Base-by-base conservation (phyloP, 2,797 vertebrate genomes). In the Notolabrus celidotus region DNA sequence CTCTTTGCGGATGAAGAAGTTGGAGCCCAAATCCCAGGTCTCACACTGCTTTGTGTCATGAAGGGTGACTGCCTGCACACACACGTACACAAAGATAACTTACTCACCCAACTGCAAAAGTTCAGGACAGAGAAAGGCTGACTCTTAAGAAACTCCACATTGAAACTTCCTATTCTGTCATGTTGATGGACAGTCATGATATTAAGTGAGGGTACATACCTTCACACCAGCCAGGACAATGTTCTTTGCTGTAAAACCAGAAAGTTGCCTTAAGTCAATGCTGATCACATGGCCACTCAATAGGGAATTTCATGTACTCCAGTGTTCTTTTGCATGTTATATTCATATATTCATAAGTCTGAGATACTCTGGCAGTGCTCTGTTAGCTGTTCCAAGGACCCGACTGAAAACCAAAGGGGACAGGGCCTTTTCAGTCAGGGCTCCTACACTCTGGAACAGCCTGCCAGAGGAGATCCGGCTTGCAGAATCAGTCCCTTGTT, bases 151-250 rank as follows among this genome's bases (percentile, higher is more conserved):
- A 12, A 61, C 19, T 46, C 31, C 11, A 53, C 3, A 51, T 27
- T 10, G 25, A 63, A 62, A 63, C 50, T 19, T 43, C 14, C 22
- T 72, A 42, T 12, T 15, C 7, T 16, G 7, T 27, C 12, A 50
- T 5, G 1, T 7, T 23, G 15, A 7, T 42, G 2, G 4, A 36
- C 14, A 14, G 51, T 33, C 3, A 63, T 14, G 17, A 29, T n/a
- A 54, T 63, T 29, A n/a, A 53, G 1, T 15, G 6, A 76, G 11
- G 29, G 27, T 29, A 34, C 92, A 49, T 95, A 98, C 97, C 96
- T 99, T 99, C 63, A 99, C 94, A 61, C 98, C 98, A 17, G 97
- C 98, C 84, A 99, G 95, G 77, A 96, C 95, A 72, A 99, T 96
- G 85, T 99, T 99, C 93, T 99, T 99, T 70, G 98, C 98, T 99